These are phyloP conservation scores for Mactromeris polynyma DNA, from an alignment of 2,888 invertebrate species.

Conservation along the genomic window DNA sequence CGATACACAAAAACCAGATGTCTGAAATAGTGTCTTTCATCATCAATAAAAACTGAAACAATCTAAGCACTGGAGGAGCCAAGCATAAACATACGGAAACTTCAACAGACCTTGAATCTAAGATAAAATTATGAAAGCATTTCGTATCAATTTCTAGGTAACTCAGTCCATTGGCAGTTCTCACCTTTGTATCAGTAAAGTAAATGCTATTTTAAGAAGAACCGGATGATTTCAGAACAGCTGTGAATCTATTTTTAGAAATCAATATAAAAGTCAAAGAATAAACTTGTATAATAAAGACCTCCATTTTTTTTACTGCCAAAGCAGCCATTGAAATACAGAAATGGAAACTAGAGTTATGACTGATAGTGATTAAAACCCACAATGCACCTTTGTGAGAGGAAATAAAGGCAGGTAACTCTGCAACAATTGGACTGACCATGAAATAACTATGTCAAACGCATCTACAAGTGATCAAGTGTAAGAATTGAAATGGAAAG, in stretches of 20 bases:
- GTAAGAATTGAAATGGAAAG: no score
- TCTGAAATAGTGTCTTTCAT: not conserved
- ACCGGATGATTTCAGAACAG: not conserved
- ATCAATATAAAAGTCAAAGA: not conserved
- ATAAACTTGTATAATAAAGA: no score
- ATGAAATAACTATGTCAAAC: no score
- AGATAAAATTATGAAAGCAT: not conserved
- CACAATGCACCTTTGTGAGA: no score
- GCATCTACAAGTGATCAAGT: no score
- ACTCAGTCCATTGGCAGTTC: not conserved
- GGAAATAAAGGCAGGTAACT: no score
- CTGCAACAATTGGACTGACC: no score
- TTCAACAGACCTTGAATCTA: not conserved
- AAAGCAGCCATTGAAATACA: no score
- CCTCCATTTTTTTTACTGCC: no score
- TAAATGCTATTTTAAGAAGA: not conserved
- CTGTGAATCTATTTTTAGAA: not conserved
- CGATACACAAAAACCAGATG: conserved; percentile 6
- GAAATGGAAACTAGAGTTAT: no score
- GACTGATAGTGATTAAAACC: no score
- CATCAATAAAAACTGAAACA: not conserved
- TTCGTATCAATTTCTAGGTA: not conserved
- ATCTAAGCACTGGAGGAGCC: not conserved
- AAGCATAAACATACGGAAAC: not conserved
- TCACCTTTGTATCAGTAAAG: not conserved